These are phyloP conservation scores for Eubasilissa regina DNA, from an alignment of 1,140 invertebrate genomes.

Conservation along the genomic window DNA sequence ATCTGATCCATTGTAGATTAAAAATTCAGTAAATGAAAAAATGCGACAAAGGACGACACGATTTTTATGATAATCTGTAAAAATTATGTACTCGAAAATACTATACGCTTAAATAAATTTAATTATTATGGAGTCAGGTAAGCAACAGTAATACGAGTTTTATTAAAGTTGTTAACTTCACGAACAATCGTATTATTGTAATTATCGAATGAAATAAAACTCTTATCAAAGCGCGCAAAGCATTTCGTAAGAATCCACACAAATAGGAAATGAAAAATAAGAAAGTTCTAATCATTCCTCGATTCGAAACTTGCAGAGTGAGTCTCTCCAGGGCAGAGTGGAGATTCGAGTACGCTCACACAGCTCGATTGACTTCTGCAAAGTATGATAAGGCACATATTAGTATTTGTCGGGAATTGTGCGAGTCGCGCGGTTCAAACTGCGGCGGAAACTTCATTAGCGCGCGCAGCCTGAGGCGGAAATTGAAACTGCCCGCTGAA, in stretches of 20 bases:
- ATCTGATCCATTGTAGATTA: too few relatives aligned
- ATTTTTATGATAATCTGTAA: too few relatives aligned
- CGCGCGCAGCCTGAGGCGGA: slow-evolving; percentile 23
- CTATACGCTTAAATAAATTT: too few relatives aligned
- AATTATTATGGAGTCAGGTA: too few relatives aligned
- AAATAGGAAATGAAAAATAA: slow-evolving; percentile 7
- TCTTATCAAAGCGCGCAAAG: neutral
- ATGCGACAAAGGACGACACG: too few relatives aligned
- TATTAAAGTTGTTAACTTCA: too few relatives aligned
- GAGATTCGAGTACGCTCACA: neutral
- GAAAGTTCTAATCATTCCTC: slow-evolving; percentile 4
- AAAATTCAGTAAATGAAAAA: too few relatives aligned
- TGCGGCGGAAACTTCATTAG: slow-evolving; percentile 43
- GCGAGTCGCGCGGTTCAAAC: slow-evolving; percentile 23
- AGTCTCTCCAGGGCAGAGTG: slow-evolving; percentile 24
- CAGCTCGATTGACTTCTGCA: slow-evolving; percentile 24
- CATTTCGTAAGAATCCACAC: neutral
- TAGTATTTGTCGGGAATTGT: slow-evolving; percentile 14
- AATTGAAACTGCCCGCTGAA: slow-evolving; percentile 40
- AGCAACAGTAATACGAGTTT: too few relatives aligned
- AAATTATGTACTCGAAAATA: too few relatives aligned
- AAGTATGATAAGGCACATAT: slow-evolving; percentile 37
- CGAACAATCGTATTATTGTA: too few relatives aligned
- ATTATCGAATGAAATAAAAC: too few relatives aligned
- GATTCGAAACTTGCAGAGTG: neutral